These are phyloP conservation scores for Nipponacmea schrenckii DNA, from an alignment of 2,888 invertebrate species.

Conservation along the genomic window DNA sequence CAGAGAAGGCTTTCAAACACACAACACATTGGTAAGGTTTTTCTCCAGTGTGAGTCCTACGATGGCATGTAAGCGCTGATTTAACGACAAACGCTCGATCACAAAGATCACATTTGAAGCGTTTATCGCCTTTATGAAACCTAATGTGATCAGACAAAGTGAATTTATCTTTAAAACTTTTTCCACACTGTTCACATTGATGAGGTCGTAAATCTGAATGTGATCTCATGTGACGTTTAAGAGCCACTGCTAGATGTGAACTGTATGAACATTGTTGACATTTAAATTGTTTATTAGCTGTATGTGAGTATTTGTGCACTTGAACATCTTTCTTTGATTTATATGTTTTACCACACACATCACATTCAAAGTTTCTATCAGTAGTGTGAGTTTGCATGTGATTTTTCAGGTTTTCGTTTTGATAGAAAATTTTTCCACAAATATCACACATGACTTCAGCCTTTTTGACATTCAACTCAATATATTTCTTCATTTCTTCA, in stretches of 20 bases:
- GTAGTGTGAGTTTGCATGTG: slow-evolving; percentile 18
- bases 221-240: slow-evolving; percentile 6
- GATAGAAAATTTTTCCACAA: slow-evolving; percentile 11
- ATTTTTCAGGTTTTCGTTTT: background rate
- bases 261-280: too few relatives aligned
- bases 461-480: slow-evolving; percentile 1
- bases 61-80: too few relatives aligned
- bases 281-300: too few relatives aligned
- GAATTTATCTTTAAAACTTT: background rate
- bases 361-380: slow-evolving; percentile 14
- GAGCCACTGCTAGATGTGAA: too few relatives aligned
- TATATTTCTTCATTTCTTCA: background rate
- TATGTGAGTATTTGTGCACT: background rate
- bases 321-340: slow-evolving; percentile 5
- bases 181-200: slow-evolving; percentile 6
- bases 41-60: too few relatives aligned
- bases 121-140: slow-evolving; percentile 8
- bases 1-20: too few relatives aligned
- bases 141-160: slow-evolving; percentile 4
- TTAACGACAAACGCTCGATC: background rate
- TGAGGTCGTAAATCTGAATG: background rate
- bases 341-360: slow-evolving; percentile 11
- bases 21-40: too few relatives aligned
- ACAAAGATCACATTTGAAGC: slow-evolving; percentile 7
- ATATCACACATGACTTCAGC: slow-evolving; percentile 10